Evolutionary conservation across 35 echinoderm and acorn worm species (phyloP), one percentile per base, ranked within the genome.

Genomic region (Anneissia japonica): DNA sequence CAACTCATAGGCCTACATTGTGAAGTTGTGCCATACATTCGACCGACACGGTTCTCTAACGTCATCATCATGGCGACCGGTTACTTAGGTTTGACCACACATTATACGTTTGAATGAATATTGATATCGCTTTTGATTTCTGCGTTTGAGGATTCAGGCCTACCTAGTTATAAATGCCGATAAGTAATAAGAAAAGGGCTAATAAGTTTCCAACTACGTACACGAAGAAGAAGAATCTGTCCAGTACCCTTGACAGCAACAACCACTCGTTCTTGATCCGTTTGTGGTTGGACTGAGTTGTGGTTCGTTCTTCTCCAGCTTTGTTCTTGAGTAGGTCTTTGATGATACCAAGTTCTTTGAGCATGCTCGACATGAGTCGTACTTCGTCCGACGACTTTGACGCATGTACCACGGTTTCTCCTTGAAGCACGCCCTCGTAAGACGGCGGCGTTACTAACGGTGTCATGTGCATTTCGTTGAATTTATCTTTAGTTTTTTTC

Each of bases 181-280:
- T 34, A 75, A 83, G 72, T 89, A 30, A 81, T 72, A 81, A 74
- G 78, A 28, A 46, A 80, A 39, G 79, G 46, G 84, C 91, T 17
- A 97, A 79, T 30, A 88, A 28, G 77, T 89, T 90, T 0, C 91
- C 91, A 40, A 93, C 56, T n/a, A 97, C 30, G 39, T 97, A 97
- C 0, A 90, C 85, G 4, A 84, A 34, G 31, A 97, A 86, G 82
- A 97, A 97, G 14, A 92, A 41, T 72, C 94, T 92, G 36, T 97
- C 94, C 17, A 97, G 86, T 0, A 97, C 88, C 30, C 88, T 73
- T 0, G 94, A 84, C n/a, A 93, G 55, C 39, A 82, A 32, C 17
- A 90, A 74, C 94, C 94, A 97, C 75, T 92, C 90, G 51, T 64
- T 64, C 26, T 64, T 64, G 51, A 64, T 23, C 1, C 51, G 26